Conservation (phyloP, 2,113 vertebrate species). For the Ptilonorhynchus violaceus region DNA sequence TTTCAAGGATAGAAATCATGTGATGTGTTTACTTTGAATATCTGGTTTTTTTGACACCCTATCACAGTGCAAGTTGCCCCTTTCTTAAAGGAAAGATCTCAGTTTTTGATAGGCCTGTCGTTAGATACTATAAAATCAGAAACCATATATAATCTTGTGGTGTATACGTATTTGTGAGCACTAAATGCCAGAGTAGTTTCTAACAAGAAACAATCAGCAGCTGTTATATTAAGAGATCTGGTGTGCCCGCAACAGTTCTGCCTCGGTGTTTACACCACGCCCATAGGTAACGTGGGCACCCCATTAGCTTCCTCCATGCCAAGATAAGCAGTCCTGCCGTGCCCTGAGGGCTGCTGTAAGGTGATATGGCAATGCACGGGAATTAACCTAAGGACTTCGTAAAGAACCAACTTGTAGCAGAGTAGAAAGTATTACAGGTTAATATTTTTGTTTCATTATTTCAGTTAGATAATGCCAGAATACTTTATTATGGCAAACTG, state of each 20-base stretch:
- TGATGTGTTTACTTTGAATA: background rate
- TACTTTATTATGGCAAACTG: background rate
- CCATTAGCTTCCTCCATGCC: accelerated
- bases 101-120: background rate
- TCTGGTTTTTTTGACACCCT: accelerated
- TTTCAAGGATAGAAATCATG: background rate
- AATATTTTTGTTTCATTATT: background rate
- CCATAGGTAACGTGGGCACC: background rate
- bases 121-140: background rate
- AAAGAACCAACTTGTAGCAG: background rate
- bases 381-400: background rate
- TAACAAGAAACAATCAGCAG: background rate
- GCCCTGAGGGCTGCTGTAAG: background rate
- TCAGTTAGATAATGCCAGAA: background rate
- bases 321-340: background rate
- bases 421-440: background rate
- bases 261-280: background rate
- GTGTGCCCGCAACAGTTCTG: background rate
- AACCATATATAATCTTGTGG: accelerated
- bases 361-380: background rate
- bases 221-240: background rate
- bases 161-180: background rate
- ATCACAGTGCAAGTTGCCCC: background rate
- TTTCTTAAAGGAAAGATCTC: background rate
- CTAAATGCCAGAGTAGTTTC: background rate